phyloP scores from a whole-genome alignment of 2,888 invertebrate genomes.

The Synanthedon formicaeformis region DNA sequence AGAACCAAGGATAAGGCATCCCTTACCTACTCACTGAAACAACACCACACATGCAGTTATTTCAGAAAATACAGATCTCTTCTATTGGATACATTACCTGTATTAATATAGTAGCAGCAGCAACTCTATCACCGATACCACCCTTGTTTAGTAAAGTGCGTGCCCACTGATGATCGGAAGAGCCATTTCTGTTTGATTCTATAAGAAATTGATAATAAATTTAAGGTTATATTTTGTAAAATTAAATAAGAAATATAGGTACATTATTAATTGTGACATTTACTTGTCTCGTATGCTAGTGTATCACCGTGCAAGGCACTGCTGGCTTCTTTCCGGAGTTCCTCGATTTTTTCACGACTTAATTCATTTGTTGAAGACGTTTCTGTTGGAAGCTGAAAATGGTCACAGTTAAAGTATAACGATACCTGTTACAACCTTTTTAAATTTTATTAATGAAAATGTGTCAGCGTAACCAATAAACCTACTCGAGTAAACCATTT shows the following conservation, averaged over 20 bases:
- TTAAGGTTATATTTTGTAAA: not conserved
- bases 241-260: not conserved
- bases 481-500: constrained; percentile 64
- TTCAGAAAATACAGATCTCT: too few relatives aligned
- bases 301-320: constrained; percentile 75
- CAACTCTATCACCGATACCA: constrained; percentile 86
- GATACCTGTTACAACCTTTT: not conserved
- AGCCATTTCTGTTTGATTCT: constrained; percentile 67
- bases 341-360: constrained; percentile 66
- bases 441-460: not conserved
- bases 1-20: too few relatives aligned
- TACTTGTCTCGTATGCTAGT: constrained; percentile 73
- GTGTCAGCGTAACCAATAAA: too few relatives aligned
- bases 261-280: constrained; percentile 15
- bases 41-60: too few relatives aligned
- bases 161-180: constrained; percentile 81
- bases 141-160: constrained; percentile 83
- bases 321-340: constrained; percentile 75
- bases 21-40: too few relatives aligned
- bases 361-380: constrained; percentile 41
- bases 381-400: constrained; percentile 57
- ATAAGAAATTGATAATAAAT: constrained; percentile 19
- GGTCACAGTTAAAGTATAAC: constrained; percentile 1
- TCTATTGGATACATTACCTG: constrained; percentile 30
- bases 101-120: constrained; percentile 83